Evolutionary conservation across 2,113 vertebrate genomes (phyloP).

Genomic region (Oreochromis tanganicae): DNA sequence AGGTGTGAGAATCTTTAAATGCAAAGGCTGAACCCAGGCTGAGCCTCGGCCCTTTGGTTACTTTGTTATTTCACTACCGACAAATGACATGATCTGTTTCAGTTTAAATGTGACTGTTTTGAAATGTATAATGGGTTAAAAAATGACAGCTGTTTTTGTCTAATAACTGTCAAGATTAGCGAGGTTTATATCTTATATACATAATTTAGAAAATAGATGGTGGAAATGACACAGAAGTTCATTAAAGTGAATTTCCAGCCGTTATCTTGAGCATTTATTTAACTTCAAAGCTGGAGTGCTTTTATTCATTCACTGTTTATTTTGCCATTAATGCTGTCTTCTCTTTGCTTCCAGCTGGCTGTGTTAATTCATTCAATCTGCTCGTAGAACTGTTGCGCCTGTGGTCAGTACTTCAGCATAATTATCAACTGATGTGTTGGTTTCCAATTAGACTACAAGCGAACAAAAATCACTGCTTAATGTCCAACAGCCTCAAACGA

Average conservation of each 20-base stretch:
- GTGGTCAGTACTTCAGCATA: neutral
- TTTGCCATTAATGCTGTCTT: neutral
- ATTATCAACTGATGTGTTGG: neutral
- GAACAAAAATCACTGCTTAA: neutral
- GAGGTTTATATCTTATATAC: neutral
- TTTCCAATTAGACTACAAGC: neutral
- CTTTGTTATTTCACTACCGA: neutral
- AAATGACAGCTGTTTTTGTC: accelerated
- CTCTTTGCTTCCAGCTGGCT: neutral
- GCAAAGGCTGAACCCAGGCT: neutral
- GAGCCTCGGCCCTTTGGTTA: neutral
- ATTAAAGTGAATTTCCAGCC: neutral
- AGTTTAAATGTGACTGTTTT: neutral
- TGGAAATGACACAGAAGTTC: neutral
- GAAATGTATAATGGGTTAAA: neutral
- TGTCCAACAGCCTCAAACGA: neutral
- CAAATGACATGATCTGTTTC: accelerated
- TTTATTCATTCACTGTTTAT: neutral
- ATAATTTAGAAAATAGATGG: neutral
- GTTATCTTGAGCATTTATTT: neutral
- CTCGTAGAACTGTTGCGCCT: neutral
- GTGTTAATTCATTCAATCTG: neutral
- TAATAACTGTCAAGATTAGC: neutral
- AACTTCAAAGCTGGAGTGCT: neutral
- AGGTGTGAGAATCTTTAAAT: neutral